Base-by-base conservation (phyloP, 2,797 vertebrate species). In the Neosalanx taihuensis region DNA sequence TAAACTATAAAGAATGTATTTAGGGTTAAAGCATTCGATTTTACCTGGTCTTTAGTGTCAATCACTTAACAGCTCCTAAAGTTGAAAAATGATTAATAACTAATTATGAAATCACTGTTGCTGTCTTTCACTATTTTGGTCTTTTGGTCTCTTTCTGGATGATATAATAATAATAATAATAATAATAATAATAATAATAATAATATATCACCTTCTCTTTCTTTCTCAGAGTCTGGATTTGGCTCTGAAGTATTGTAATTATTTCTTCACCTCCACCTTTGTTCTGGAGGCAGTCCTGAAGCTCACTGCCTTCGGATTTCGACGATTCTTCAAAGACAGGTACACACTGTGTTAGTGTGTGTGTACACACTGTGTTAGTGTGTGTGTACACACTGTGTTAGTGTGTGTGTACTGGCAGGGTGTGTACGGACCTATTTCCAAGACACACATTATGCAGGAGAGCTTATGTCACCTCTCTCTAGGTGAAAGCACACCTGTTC, bases 261-360 rank as follows among this genome's bases (percentile, higher is more conserved):
- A 99, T 86, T 90, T 99, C 90, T 99, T 99, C 91, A 99, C 97
- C 81, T 95, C 96, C 0, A 97, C 95, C 68, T 99, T 99, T 78
- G 96, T 99, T 84, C 88, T 99, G 88, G 97, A 99, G 88, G 88
- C 97, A 3, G 90, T 96, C 37, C 92, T 99, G 83, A 99, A 99
- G 86, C 92, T 99, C 89, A 96, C 94, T 79, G 97, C 97, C 0
- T 98, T 99, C 15, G 97, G 97, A 76, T 90, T 99, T 71, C 92
- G 97, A 3, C 93, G 97, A 71, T 99, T 99, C 92, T 99, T 99
- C 93, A 99, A 99, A 91, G 97, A 99, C 74, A 95, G 97, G 97
- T 97, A 89, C 89, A 3, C 58, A 75, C 57, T 71, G 57, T 23
- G 57, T 58, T n/a, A 23, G 56, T 58, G n/a, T 23, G 53, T 57